phyloP scores from a whole-genome alignment of 2,113 vertebrate genomes.

The Ardeotis arabs region DNA sequence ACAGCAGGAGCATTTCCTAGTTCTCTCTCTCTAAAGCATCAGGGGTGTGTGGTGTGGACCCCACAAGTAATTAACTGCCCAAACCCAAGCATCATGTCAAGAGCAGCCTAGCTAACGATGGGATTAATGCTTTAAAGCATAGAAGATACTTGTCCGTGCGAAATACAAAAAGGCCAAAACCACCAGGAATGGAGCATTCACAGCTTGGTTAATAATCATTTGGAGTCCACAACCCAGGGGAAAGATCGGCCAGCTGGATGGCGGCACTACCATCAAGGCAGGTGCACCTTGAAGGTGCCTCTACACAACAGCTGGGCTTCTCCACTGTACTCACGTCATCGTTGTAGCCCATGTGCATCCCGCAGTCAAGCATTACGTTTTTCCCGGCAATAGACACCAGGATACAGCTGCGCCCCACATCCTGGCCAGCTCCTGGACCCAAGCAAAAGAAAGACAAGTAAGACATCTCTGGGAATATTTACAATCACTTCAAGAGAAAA shows the following conservation, averaged over 20 bases:
- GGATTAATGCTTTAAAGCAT: neutral
- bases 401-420: slow-evolving; percentile 97
- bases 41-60: neutral
- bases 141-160: neutral
- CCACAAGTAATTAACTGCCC: neutral
- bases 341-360: slow-evolving; percentile 99
- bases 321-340: slow-evolving; percentile 85
- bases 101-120: neutral
- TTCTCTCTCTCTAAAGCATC: neutral
- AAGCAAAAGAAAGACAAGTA: neutral
- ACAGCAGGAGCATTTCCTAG: neutral
- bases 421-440: slow-evolving; percentile 89
- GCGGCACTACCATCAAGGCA: neutral
- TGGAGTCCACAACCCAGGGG: rapidly evolving
- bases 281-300: neutral
- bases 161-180: neutral
- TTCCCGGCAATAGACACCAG: slow-evolving; percentile 95
- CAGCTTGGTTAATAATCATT: neutral
- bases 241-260: neutral
- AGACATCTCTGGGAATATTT: neutral
- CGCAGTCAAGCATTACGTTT: slow-evolving; percentile 97
- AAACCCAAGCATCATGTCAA: neutral
- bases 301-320: rapidly evolving
- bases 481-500: neutral
- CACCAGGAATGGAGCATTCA: neutral